These are phyloP conservation scores for Helogale parvula DNA, from an alignment of 2,113 vertebrate genomes.

Conservation along the genomic window DNA sequence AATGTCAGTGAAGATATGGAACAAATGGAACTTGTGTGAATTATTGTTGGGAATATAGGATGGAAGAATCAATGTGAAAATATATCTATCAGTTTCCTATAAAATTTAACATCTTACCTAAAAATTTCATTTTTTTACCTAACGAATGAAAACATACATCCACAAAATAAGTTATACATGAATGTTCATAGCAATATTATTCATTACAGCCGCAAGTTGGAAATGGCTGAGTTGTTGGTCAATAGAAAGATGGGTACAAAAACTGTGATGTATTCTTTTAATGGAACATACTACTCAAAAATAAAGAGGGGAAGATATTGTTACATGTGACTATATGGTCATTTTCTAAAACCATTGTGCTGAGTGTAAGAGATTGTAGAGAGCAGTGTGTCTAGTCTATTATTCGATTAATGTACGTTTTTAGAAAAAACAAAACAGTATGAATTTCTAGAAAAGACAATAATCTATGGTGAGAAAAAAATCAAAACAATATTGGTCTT, in stretches of 20 bases:
- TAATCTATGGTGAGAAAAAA: not conserved
- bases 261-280: not conserved
- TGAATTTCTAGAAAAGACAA: not conserved
- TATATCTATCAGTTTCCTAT: not conserved
- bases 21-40: not conserved
- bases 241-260: not conserved
- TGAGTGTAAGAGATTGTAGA: not conserved
- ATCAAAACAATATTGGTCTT: not conserved
- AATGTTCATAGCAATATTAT: not conserved
- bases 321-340: not conserved
- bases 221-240: not conserved
- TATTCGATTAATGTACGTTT: not conserved
- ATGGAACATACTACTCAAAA: not conserved
- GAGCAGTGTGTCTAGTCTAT: not conserved
- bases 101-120: not conserved
- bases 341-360: not conserved
- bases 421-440: not conserved
- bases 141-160: not conserved
- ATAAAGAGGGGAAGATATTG: not conserved
- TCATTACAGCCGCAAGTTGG: not conserved
- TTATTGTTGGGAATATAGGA: not conserved
- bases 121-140: not conserved
- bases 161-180: not conserved
- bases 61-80: not conserved
- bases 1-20: not conserved